Evolutionary conservation across 2,888 invertebrate species (phyloP), one percentile per base, ranked within the genome.

Genomic region (Drosophila kuntzei): DNA sequence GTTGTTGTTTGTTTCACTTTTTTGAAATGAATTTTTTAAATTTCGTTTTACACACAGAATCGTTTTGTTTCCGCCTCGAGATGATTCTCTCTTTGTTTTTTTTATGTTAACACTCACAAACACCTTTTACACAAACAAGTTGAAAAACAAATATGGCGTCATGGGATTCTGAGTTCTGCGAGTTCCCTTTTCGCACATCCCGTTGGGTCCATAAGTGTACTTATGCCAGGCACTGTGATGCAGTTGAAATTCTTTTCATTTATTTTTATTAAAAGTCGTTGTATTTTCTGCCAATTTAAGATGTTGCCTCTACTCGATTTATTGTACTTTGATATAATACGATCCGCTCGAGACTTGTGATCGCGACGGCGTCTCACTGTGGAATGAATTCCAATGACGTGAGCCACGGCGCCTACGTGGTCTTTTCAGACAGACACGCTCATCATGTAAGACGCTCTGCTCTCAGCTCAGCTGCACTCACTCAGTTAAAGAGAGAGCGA

Each of bases 111-210:
- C 60, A 65, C 60, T 75, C 59, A 69, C 62, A 43, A 41, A 47
- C 71, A 67, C 76, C 16, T 27, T 76, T 53, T 61, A 64, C 66
- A 67, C 67, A 50, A 57, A 57, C 60, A 70, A 68, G 71, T 74
- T 76, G 71, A 75, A 80, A 87, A 90, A 80, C 85, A 88, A 87
- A 89, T 89, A 89, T 90, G 89, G 90, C 90, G 87, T 76, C 78
- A 75, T 68, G 71, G 72, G 75, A 79, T 80, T 88, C 79, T 75
- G 51, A 62, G 68, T 66, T 67, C 66, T 72, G 51, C 57, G 65
- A 61, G 29, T 69, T 80, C 76, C 61, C 59, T 62, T 76, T 80
- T 77, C 69, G 64, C 64, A 71, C 79, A 80, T 76, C 68, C 65
- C 64, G 61, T 57, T 57, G 43, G 36, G 46, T 34, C 22, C 44